Percentiles rank a stretch among this genome's conserved stretches.
Evolutionary conservation across 2,888 invertebrate species (phyloP).

Genomic region (Stegophylla sp.): DNA sequence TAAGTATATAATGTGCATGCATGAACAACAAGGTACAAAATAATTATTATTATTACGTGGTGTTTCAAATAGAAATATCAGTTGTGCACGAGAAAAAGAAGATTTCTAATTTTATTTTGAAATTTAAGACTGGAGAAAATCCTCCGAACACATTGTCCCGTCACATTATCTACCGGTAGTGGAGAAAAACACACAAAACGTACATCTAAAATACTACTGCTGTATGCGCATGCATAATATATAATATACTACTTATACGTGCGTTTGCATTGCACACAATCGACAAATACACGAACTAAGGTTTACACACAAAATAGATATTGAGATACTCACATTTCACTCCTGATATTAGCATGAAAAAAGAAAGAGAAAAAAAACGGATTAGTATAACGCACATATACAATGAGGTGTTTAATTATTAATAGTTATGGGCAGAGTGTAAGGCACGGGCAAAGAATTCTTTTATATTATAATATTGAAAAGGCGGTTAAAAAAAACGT

Average conservation of each 20-base stretch:
- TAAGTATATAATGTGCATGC: too few relatives aligned
- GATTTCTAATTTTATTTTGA: too few relatives aligned
- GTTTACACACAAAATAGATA: neutral
- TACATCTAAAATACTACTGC: neutral
- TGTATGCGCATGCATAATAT: too few relatives aligned
- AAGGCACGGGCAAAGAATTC: neutral
- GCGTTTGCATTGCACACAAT: neutral
- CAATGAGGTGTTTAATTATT: constrained; percentile 26
- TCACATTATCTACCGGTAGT: too few relatives aligned
- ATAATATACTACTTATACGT: neutral
- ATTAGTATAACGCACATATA: constrained; percentile 14
- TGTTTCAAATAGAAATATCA: too few relatives aligned
- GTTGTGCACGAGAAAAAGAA: too few relatives aligned
- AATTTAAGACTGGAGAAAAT: too few relatives aligned
- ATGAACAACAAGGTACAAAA: too few relatives aligned
- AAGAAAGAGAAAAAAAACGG: constrained; percentile 18
- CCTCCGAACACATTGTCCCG: too few relatives aligned
- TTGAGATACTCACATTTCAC: constrained; percentile 46
- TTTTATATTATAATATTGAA: neutral
- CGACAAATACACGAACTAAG: neutral
- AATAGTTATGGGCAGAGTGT: neutral
- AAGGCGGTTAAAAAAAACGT: neutral
- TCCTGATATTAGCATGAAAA: constrained; percentile 52
- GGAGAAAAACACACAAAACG: too few relatives aligned
- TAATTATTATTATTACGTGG: too few relatives aligned